Conservation (phyloP, 37 sponge, comb jelly and placozoan genomes). For the Haliclona indistincta region DNA sequence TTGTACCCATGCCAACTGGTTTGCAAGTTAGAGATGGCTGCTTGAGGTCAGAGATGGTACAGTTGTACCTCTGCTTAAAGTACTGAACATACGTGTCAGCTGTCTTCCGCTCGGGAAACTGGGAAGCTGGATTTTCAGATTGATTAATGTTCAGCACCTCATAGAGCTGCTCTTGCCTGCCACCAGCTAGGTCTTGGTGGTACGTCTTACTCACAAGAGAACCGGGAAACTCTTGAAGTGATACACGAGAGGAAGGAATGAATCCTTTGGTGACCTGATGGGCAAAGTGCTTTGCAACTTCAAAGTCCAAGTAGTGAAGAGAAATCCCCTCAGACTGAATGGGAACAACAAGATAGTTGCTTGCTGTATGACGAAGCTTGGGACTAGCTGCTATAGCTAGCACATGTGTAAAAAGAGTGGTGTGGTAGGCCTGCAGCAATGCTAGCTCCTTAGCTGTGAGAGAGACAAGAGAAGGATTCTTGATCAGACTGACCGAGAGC, state of each 20-base stretch:
- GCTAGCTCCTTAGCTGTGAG: too few relatives aligned
- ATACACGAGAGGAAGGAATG: neutral
- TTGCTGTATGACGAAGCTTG: too few relatives aligned
- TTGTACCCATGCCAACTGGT: conserved; percentile 11
- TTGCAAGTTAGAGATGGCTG: conserved; percentile 62
- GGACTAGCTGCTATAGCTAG: too few relatives aligned
- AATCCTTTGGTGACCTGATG: too few relatives aligned
- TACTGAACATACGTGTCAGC: conserved; percentile 49
- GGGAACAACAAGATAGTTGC: too few relatives aligned
- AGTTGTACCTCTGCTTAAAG: conserved; percentile 46
- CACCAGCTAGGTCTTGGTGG: neutral
- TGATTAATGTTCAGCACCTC: conserved; percentile 33
- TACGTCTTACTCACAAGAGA: neutral
- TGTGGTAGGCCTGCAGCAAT: too few relatives aligned
- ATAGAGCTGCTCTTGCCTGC: conserved; percentile 7
- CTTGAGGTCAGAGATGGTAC: conserved; percentile 6
- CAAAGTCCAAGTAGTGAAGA: too few relatives aligned
- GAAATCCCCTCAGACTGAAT: too few relatives aligned
- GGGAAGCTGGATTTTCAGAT: conserved; percentile 19
- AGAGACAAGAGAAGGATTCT: too few relatives aligned
- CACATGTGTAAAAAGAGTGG: too few relatives aligned
- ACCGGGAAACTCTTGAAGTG: neutral
- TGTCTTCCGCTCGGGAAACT: conserved; percentile 5
- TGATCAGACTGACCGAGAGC: too few relatives aligned
- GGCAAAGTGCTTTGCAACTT: too few relatives aligned